Conservation (phyloP, 2,797 vertebrate genomes). For the Artibeus jamaicensis region DNA sequence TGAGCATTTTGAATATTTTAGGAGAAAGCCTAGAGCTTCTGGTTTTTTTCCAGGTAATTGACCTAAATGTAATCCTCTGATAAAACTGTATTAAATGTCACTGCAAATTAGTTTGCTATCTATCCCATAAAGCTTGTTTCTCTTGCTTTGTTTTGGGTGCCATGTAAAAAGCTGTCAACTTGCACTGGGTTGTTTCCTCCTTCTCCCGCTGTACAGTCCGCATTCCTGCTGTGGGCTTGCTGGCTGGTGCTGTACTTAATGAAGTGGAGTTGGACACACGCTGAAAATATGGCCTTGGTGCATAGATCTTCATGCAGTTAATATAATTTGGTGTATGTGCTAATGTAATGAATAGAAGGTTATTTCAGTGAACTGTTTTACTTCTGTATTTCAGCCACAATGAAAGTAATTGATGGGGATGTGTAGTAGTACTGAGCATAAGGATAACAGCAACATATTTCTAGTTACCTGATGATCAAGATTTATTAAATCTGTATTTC, state of each 20-base stretch:
- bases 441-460: neutral
- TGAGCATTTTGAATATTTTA: constrained; percentile 58
- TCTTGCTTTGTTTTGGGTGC: neutral
- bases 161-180: neutral
- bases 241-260: neutral
- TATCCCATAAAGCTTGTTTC: neutral
- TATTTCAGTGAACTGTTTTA: constrained; percentile 54
- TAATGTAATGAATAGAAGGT: constrained; percentile 34
- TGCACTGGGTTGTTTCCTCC: neutral
- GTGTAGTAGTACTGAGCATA: neutral
- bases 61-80: constrained; percentile 21
- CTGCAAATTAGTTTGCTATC: neutral
- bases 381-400: constrained; percentile 16
- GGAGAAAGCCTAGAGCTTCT: constrained; percentile 45
- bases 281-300: neutral
- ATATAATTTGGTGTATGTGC: constrained; percentile 15
- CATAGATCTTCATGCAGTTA: neutral
- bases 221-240: neutral
- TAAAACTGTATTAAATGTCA: constrained; percentile 31
- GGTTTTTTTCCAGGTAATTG: constrained; percentile 36
- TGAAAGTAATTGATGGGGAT: neutral
- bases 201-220: neutral
- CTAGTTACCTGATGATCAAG: neutral
- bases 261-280: neutral
- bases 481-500: neutral